phyloP scores from a whole-genome alignment of 2,113 vertebrate genomes.

The Mesembrinibis cayennensis region DNA sequence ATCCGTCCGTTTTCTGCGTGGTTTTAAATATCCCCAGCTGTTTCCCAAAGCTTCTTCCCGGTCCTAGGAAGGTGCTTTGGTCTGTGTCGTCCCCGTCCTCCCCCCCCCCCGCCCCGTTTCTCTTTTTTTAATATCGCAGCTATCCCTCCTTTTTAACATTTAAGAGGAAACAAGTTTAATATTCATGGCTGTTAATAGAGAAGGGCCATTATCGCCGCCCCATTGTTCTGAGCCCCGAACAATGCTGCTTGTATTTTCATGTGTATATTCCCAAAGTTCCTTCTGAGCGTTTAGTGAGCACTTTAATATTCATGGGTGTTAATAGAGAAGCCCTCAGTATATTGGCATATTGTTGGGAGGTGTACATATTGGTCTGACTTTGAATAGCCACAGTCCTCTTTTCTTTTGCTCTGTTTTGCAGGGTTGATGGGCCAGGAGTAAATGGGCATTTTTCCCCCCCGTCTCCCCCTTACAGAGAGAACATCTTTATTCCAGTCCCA shows the following conservation, averaged over 20 bases:
- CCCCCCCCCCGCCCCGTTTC: neutral
- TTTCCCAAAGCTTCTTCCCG: constrained; percentile 43
- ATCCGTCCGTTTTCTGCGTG: neutral
- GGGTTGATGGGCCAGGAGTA: constrained; percentile 90
- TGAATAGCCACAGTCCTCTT: constrained; percentile 82
- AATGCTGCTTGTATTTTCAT: constrained; percentile 73
- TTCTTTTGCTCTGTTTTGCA: constrained; percentile 85
- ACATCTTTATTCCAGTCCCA: constrained; percentile 95
- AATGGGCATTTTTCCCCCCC: constrained; percentile 79
- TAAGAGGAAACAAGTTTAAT: constrained; percentile 71
- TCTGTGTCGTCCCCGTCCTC: no score
- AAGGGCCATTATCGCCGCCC: constrained; percentile 73
- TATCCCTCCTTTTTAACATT: constrained; percentile 60
- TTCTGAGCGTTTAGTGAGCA: constrained; percentile 69
- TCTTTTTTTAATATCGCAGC: constrained; percentile 50
- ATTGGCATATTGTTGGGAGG: constrained; percentile 89
- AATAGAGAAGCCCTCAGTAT: constrained; percentile 87
- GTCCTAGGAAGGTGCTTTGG: constrained; percentile 15
- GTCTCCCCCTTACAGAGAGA: constrained; percentile 82
- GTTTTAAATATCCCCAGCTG: constrained; percentile 57
- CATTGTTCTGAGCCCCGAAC: constrained; percentile 64
- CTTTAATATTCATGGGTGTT: constrained; percentile 99
- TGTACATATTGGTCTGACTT: constrained; percentile 83
- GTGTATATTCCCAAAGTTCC: constrained; percentile 71
- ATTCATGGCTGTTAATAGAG: constrained; percentile 74